phyloP scores from a whole-genome alignment of 2,888 invertebrate genomes.

The Dynastes tityus region DNA sequence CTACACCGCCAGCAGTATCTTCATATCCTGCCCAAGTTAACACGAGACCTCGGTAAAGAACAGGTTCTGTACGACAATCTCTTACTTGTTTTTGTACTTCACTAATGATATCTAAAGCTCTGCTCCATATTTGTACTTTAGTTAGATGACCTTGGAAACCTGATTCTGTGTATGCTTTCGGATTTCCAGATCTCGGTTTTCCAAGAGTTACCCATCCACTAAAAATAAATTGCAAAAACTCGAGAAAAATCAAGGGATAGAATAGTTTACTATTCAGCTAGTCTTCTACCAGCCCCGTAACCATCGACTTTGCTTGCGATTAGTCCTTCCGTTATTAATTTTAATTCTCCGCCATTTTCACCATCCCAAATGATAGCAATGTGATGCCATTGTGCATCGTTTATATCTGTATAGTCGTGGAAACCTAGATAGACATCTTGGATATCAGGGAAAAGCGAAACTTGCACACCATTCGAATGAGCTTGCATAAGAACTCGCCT shows the following conservation, averaged over 20 bases:
- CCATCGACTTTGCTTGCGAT: conserved; percentile 94
- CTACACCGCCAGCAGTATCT: conserved; percentile 89
- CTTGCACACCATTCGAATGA: conserved; percentile 93
- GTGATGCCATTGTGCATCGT: conserved; percentile 98
- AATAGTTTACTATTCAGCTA: conserved; percentile 82
- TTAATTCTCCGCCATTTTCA: conserved; percentile 86
- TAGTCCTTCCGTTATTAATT: conserved; percentile 94
- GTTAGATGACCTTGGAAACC: conserved; percentile 97
- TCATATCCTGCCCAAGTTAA: conserved; percentile 97
- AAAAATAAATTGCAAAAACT: conserved; percentile 59
- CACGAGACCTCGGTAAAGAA: conserved; percentile 87
- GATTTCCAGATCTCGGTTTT: conserved; percentile 86
- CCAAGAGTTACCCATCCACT: conserved; percentile 95
- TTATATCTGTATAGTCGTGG: conserved; percentile 92
- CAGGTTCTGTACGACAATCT: conserved; percentile 93
- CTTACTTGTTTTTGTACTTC: conserved; percentile 95
- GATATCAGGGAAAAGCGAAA: conserved; percentile 90
- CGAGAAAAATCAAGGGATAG: conserved; percentile 34
- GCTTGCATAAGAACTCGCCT: conserved; percentile 91
- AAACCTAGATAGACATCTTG: conserved; percentile 93
- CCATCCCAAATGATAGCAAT: conserved; percentile 97
- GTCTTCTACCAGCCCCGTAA: conserved; percentile 85
- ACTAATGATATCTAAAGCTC: conserved; percentile 91
- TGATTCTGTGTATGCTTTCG: conserved; percentile 87
- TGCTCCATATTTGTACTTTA: conserved; percentile 95